These are phyloP conservation scores for Cotesia typhae DNA, from an alignment of 1,140 invertebrate species.

Conservation along the genomic window DNA sequence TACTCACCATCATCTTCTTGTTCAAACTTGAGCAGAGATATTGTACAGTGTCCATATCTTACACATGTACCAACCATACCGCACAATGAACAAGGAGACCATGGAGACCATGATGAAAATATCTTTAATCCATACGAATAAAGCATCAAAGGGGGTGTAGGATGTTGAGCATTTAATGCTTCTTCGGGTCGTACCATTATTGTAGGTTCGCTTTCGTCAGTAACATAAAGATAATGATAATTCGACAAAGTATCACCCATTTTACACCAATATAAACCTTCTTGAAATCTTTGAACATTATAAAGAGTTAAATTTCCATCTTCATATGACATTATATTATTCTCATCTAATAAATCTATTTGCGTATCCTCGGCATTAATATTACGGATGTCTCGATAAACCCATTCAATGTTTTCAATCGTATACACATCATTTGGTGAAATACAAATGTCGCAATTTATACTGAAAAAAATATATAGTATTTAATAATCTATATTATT, in stretches of 20 bases:
- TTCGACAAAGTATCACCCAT: constrained; percentile 56
- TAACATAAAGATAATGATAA: constrained; percentile 64
- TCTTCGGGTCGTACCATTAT: constrained; percentile 48
- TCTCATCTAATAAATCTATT: constrained; percentile 53
- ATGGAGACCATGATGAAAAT: constrained; percentile 67
- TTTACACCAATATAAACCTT: constrained; percentile 66
- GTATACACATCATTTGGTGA: constrained; percentile 56
- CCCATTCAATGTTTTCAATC: constrained; percentile 61
- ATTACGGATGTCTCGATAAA: constrained; percentile 51
- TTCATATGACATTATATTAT: constrained; percentile 58
- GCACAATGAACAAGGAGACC: constrained; percentile 74
- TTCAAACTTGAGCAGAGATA: constrained; percentile 49
- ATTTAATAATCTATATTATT: too few species aligned
- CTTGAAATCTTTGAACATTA: constrained; percentile 60
- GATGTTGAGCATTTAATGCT: constrained; percentile 46
- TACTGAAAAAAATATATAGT: constrained; percentile 48
- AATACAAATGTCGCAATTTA: constrained; percentile 67
- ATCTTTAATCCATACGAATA: constrained; percentile 55
- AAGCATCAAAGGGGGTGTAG: constrained; percentile 47
- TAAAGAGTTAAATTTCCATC: constrained; percentile 62
- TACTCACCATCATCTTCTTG: constrained; percentile 20
- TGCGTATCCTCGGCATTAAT: constrained; percentile 43
- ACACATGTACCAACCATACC: constrained; percentile 65
- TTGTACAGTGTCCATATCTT: constrained; percentile 68
- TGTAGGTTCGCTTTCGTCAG: constrained; percentile 51